These are phyloP conservation scores for Ditylenchus weischeri DNA, from an alignment of 2,888 invertebrate species.

Conservation along the genomic window DNA sequence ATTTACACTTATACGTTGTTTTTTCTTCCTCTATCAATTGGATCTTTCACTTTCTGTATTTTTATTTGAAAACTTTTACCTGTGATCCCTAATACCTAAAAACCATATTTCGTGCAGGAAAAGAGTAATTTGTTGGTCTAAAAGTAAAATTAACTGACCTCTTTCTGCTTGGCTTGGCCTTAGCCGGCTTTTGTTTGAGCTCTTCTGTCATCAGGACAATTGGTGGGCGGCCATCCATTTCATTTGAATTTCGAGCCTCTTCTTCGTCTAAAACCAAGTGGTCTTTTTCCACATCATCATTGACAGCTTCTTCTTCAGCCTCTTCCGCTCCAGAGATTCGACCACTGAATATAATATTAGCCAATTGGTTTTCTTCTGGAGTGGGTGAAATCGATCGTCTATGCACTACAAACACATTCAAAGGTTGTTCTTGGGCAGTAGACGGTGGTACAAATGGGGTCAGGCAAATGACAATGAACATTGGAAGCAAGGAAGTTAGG, in stretches of 20 bases:
- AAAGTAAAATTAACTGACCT: no score
- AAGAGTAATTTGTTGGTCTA: no score
- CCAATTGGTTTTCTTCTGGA: neutral
- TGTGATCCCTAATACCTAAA: no score
- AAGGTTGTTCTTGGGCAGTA: neutral
- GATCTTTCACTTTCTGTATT: no score
- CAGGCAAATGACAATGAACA: no score
- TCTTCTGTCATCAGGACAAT: neutral
- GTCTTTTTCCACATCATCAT: neutral
- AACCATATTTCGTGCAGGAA: no score
- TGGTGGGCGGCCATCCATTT: neutral
- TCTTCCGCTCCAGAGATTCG: neutral
- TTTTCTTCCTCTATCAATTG: no score
- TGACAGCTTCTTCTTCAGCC: neutral
- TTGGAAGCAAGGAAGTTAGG: no score
- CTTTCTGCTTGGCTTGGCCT: no score
- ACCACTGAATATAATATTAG: constrained; percentile 1
- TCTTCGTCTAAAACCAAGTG: constrained; percentile 6
- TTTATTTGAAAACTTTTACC: no score
- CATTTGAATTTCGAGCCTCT: neutral
- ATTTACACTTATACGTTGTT: no score
- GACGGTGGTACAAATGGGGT: no score
- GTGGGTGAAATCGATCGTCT: neutral
- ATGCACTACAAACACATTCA: neutral
- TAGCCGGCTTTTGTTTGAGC: neutral